Percentiles rank a stretch among this genome's conserved stretches.
Conservation (phyloP, 2,113 vertebrate genomes). For the Nothobranchius kuhntae region DNA sequence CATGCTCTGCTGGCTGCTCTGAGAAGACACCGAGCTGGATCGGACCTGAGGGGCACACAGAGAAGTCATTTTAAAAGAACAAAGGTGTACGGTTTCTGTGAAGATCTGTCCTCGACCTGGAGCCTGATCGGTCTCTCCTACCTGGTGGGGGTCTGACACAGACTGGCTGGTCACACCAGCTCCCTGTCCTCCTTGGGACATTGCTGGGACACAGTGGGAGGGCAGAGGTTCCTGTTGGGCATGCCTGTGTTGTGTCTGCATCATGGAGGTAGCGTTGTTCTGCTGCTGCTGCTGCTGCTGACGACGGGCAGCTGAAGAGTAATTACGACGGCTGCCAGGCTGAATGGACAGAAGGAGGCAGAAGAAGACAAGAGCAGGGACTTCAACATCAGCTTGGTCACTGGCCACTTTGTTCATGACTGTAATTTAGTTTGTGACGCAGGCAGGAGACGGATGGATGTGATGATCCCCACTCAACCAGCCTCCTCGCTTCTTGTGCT, state of each 20-base stretch:
- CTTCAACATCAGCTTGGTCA: not conserved
- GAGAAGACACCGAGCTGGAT: conserved; percentile 71
- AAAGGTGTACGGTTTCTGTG: not conserved
- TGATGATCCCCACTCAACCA: conserved; percentile 31
- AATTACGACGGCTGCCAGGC: conserved; percentile 67
- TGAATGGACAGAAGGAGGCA: conserved; percentile 19
- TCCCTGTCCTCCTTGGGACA: conserved; percentile 64
- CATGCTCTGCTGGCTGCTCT: conserved; percentile 76
- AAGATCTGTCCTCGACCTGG: not conserved
- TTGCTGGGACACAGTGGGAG: conserved; percentile 72
- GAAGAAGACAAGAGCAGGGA: not conserved
- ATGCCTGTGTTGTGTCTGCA: conserved; percentile 66
- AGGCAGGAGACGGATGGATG: conserved; percentile 40
- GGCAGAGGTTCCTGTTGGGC: conserved; percentile 65
- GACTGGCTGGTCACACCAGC: conserved; percentile 55
- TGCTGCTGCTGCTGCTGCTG: conserved; percentile 69
- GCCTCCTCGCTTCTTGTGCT: not conserved
- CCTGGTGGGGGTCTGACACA: conserved; percentile 69
- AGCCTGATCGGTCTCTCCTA: conserved; percentile 7
- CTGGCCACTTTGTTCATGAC: not conserved
- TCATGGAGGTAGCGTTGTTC: conserved; percentile 66
- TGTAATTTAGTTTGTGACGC: not conserved
- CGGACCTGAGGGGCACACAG: conserved; percentile 53
- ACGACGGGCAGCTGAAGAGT: conserved; percentile 41
- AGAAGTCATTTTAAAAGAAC: not conserved